Percentiles rank a stretch among this genome's conserved stretches.
phyloP scores from a whole-genome alignment of 2,113 vertebrate genomes.

The Dromas ardeola region DNA sequence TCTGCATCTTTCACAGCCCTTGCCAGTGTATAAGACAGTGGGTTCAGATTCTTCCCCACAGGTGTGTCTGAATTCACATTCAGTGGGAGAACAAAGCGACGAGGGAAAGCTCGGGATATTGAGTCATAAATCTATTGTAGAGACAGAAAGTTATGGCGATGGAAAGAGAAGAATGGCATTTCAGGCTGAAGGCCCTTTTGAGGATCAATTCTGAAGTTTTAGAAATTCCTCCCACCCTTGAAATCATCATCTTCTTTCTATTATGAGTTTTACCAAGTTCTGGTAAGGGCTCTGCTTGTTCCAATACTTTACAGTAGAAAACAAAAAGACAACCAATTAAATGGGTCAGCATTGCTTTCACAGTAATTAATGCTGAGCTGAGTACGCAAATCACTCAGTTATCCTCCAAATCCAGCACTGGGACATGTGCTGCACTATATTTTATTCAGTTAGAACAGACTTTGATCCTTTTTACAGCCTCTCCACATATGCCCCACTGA shows the following conservation, averaged over 20 bases:
- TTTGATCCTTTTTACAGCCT: background rate
- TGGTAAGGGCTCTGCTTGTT: background rate
- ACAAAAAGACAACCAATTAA: background rate
- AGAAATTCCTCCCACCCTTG: background rate
- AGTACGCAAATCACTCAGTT: background rate
- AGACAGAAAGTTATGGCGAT: background rate
- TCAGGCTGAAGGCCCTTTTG: background rate
- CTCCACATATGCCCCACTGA: background rate
- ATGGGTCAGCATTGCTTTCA: background rate
- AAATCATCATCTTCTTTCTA: background rate
- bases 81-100: conserved; percentile 90
- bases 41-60: conserved; percentile 80
- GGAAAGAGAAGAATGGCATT: background rate
- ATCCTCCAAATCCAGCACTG: background rate
- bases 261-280: background rate
- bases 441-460: background rate
- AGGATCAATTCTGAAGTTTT: background rate
- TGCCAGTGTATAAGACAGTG: conserved; percentile 76
- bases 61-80: conserved; percentile 70
- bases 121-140: conserved; percentile 80
- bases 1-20: conserved; percentile 79
- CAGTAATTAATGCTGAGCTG: background rate
- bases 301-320: background rate
- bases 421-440: background rate
- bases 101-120: conserved; percentile 73